Percentiles rank a stretch among this genome's conserved stretches.
These are phyloP conservation scores for Thalpophila matura DNA, from an alignment of 2,888 invertebrate genomes.

Conservation along the genomic window DNA sequence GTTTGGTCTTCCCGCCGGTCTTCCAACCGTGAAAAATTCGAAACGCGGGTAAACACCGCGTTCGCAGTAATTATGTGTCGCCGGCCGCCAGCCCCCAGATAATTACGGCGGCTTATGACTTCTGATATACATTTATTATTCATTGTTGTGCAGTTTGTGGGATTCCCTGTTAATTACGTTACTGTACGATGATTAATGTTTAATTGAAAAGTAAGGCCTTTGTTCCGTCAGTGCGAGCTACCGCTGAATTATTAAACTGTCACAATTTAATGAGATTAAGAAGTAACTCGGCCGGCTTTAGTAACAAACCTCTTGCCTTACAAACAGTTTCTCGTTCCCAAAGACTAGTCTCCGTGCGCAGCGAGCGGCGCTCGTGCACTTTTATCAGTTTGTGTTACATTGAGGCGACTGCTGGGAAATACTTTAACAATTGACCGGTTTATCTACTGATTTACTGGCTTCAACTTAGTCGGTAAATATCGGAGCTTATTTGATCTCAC, in stretches of 20 bases:
- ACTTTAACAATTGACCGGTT: neutral
- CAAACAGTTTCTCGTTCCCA: slow-evolving; percentile 25
- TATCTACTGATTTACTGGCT: neutral
- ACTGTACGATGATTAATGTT: slow-evolving; percentile 23
- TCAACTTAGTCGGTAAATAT: neutral
- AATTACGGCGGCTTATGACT: slow-evolving; percentile 29
- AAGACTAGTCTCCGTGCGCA: neutral
- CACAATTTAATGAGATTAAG: slow-evolving; percentile 16
- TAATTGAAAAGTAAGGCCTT: slow-evolving; percentile 13
- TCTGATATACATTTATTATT: slow-evolving; percentile 32
- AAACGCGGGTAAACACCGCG: slow-evolving; percentile 1
- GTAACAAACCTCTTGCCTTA: slow-evolving; percentile 10
- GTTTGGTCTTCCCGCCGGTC: neutral
- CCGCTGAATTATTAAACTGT: slow-evolving; percentile 19
- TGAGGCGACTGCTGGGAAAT: neutral
- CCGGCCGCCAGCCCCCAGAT: slow-evolving; percentile 13
- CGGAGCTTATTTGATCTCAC: slow-evolving; percentile 3
- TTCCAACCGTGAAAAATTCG: neutral
- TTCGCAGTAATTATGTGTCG: slow-evolving; percentile 18
- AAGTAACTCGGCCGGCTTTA: slow-evolving; percentile 9
- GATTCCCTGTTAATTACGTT: slow-evolving; percentile 10
- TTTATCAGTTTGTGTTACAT: slow-evolving; percentile 9
- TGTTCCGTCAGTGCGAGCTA: neutral
- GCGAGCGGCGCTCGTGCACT: neutral
- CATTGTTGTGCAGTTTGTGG: slow-evolving; percentile 17